A percentile compares a stretch with the other conserved stretches of the same genome.
Conservation (phyloP, 1,140 invertebrate species). For the Pogonomyrmex californicus region DNA sequence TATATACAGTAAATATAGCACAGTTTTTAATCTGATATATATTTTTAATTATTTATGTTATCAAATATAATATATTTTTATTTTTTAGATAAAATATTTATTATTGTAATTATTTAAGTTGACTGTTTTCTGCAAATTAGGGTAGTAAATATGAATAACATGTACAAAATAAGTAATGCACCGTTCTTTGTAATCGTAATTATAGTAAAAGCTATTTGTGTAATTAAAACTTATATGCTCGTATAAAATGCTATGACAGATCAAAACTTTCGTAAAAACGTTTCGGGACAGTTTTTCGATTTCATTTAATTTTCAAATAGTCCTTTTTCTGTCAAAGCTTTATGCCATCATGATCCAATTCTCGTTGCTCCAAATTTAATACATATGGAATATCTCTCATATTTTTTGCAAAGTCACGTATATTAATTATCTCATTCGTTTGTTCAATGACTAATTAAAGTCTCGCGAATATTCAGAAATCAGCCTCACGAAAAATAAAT, state of each 20-base stretch:
- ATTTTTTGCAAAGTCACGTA: background rate
- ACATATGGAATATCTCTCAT: background rate
- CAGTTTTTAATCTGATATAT: conserved; percentile 5
- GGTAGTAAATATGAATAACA: background rate
- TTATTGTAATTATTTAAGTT: background rate
- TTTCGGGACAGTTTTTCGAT: conserved; percentile 24
- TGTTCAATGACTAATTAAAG: background rate
- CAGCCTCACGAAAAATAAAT: background rate
- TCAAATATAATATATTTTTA: background rate
- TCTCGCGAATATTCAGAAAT: background rate
- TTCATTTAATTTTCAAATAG: conserved; percentile 42
- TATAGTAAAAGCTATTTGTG: background rate
- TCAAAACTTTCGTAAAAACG: background rate
- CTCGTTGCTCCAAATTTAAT: conserved; percentile 28
- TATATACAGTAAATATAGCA: background rate
- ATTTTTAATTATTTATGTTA: background rate
- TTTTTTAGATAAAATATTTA: background rate
- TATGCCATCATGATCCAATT: background rate
- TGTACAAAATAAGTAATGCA: background rate
- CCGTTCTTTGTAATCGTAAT: no score
- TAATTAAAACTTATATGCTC: conserved; percentile 25
- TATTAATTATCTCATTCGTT: conserved; percentile 8
- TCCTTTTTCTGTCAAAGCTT: conserved; percentile 17
- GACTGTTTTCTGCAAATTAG: background rate
- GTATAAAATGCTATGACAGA: conserved; percentile 2